phyloP scores from a whole-genome alignment of 2,797 vertebrate genomes.

The Siniperca scherzeri region DNA sequence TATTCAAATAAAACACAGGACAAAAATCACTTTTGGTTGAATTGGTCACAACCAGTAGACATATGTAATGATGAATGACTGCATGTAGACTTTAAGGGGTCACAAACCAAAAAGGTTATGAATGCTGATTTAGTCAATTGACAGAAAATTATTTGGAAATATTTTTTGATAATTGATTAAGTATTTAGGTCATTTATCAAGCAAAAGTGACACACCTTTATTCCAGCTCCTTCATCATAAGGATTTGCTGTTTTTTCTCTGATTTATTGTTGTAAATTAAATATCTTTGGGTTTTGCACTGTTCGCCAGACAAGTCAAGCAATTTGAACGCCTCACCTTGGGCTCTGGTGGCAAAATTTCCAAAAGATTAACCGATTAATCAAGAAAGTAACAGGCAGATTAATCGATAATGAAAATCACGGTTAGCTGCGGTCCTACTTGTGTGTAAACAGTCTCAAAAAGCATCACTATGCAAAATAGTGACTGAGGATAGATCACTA shows the following conservation, averaged over 20 bases:
- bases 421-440: not conserved
- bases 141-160: not conserved
- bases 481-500: not conserved
- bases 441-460: not conserved
- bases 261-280: not conserved
- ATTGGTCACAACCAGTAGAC: too few relatives aligned
- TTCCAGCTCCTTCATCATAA: not conserved
- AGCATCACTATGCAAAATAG: not conserved
- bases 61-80: not conserved
- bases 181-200: constrained; percentile 1
- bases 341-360: not conserved
- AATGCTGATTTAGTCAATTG: not conserved
- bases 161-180: not conserved
- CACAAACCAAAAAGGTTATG: not conserved
- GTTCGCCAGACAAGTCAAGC: not conserved
- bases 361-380: not conserved
- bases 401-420: not conserved
- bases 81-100: not conserved
- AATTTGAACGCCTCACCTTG: not conserved
- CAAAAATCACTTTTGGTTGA: not conserved
- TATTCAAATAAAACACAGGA: not conserved
- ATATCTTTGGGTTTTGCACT: not conserved
- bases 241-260: not conserved
- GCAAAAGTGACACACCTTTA: not conserved
- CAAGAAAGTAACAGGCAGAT: too few relatives aligned